Percentiles rank a stretch among this genome's conserved stretches.
Evolutionary conservation across 2,888 invertebrate species (phyloP).

Genomic region (Anodontia alba): DNA sequence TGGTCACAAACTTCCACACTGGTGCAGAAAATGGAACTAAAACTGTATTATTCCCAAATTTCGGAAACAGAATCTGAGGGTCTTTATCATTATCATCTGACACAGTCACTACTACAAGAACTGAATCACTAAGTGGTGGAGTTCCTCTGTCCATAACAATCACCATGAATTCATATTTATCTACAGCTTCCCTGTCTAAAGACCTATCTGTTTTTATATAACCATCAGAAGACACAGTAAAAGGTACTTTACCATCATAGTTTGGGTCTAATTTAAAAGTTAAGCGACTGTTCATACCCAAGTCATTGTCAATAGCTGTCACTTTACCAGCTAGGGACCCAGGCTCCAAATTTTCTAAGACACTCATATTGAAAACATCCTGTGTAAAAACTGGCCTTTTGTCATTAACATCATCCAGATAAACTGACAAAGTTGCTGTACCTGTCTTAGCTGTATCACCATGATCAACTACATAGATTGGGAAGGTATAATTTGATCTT

Average conservation of each 20-base stretch:
- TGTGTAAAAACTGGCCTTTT: slow-evolving; percentile 46
- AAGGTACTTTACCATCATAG: slow-evolving; percentile 50
- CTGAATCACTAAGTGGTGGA: slow-evolving; percentile 51
- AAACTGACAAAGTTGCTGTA: slow-evolving; percentile 41
- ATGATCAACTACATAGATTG: slow-evolving; percentile 48
- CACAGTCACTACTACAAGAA: slow-evolving; percentile 62
- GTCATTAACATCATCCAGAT: slow-evolving; percentile 58
- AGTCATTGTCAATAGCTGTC: slow-evolving; percentile 50
- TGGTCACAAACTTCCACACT: slow-evolving; percentile 70
- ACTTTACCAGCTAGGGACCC: slow-evolving; percentile 42
- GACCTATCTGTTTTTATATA: slow-evolving; percentile 52
- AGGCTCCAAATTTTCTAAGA: slow-evolving; percentile 52
- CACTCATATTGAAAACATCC: slow-evolving; percentile 41
- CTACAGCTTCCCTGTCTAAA: slow-evolving; percentile 59
- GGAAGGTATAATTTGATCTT: slow-evolving; percentile 38
- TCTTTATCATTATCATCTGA: slow-evolving; percentile 80
- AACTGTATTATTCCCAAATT: slow-evolving; percentile 68
- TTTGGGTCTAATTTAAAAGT: slow-evolving; percentile 46
- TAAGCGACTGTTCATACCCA: slow-evolving; percentile 47
- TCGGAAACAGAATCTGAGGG: slow-evolving; percentile 77
- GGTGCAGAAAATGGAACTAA: slow-evolving; percentile 60
- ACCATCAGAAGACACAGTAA: slow-evolving; percentile 61
- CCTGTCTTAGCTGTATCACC: slow-evolving; percentile 43
- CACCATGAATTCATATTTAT: slow-evolving; percentile 62
- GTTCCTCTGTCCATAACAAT: slow-evolving; percentile 61